Conservation (phyloP, 1,140 invertebrate species). For the Pseudomyrmex pallidus region DNA sequence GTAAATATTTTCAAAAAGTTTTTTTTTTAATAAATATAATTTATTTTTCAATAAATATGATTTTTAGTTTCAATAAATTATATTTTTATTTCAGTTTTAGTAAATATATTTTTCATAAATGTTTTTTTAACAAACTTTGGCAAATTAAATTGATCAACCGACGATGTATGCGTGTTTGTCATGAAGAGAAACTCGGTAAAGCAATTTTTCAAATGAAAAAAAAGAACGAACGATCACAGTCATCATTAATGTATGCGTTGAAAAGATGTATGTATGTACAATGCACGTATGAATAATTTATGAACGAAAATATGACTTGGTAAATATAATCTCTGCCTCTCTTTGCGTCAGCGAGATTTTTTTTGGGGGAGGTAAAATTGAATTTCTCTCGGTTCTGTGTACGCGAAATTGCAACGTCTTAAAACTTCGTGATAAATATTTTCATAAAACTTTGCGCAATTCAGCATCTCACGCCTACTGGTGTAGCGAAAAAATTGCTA, state of each 20-base stretch:
- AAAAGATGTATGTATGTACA: constrained; percentile 15
- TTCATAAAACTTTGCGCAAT: neutral
- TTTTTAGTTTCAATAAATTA: neutral
- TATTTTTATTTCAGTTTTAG: neutral
- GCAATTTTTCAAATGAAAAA: neutral
- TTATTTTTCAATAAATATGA: too few relatives aligned
- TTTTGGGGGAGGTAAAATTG: neutral
- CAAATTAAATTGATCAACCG: neutral
- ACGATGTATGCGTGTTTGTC: neutral
- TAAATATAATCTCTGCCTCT: constrained; percentile 13
- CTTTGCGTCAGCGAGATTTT: neutral
- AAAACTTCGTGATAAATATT: neutral
- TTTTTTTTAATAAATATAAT: too few relatives aligned
- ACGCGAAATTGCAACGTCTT: neutral
- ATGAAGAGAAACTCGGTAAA: neutral
- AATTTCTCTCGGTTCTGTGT: neutral
- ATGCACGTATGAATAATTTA: constrained; percentile 43
- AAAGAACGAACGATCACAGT: neutral
- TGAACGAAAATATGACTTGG: constrained; percentile 38
- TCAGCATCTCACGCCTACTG: neutral
- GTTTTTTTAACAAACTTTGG: too few relatives aligned
- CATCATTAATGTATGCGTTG: constrained; percentile 10
- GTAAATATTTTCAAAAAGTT: too few relatives aligned
- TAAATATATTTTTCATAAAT: neutral
- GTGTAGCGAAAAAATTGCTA: neutral